These are phyloP conservation scores for Diplodus sargus DNA, from an alignment of 2,797 vertebrate genomes.

Conservation along the genomic window DNA sequence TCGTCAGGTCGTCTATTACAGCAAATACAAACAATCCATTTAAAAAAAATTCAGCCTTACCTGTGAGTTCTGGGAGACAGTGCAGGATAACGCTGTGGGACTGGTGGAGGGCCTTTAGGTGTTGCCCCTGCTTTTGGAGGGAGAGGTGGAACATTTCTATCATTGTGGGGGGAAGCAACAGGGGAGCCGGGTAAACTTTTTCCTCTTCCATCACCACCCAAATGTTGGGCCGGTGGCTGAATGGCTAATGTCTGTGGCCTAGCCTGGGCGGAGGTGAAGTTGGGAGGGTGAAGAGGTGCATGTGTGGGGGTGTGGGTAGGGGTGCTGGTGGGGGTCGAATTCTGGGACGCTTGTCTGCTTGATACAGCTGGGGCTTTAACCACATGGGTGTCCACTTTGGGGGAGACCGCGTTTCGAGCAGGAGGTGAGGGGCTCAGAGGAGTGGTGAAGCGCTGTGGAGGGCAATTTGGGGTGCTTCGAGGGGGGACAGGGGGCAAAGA, in stretches of 20 bases:
- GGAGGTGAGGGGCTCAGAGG: conserved; percentile 15
- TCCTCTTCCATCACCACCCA: conserved; percentile 21
- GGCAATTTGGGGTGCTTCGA: conserved; percentile 85
- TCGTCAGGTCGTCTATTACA: not conserved
- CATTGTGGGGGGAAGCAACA: conserved; percentile 8
- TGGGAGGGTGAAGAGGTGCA: conserved; percentile 4
- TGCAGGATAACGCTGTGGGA: conserved; percentile 64
- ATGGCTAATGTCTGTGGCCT: conserved; percentile 68
- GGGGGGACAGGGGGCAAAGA: conserved; percentile 90
- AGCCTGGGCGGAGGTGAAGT: not conserved
- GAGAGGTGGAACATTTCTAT: conserved; percentile 81
- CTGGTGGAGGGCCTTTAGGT: conserved; percentile 71
- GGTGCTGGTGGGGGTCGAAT: not conserved
- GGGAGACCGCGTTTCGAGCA: conserved; percentile 12
- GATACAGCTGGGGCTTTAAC: conserved; percentile 6
- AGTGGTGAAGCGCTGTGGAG: conserved; percentile 85
- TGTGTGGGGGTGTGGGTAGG: conserved; percentile 1
- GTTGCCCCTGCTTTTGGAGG: conserved; percentile 84
- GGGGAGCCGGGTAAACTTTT: conserved; percentile 49
- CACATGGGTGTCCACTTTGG: not conserved
- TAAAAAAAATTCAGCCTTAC: conserved; percentile 61
- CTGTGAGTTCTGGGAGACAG: conserved; percentile 72
- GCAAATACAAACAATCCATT: not conserved
- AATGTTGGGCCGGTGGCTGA: conserved; percentile 4
- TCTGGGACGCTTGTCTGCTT: conserved; percentile 11